A percentile compares a stretch with the other conserved stretches of the same genome.
Evolutionary conservation across 2,113 vertebrate genomes (phyloP).

Genomic region (Meriones unguiculatus): DNA sequence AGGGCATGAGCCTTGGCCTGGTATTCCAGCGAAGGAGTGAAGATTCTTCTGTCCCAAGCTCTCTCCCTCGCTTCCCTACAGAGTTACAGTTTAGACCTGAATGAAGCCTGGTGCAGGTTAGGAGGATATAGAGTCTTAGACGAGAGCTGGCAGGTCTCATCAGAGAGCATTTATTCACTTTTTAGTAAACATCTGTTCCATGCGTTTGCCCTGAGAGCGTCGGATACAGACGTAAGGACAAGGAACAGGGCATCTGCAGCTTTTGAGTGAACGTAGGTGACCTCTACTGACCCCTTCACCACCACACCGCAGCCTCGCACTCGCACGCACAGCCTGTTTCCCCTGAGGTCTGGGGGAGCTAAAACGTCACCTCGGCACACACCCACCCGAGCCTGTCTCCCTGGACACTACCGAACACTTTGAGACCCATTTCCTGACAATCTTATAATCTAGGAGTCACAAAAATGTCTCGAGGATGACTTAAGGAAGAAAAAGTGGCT

Average conservation of each 20-base stretch:
- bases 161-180: not conserved
- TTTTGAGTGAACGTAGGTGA: not conserved
- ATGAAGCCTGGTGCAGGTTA: conserved; percentile 18
- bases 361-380: not conserved
- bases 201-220: not conserved
- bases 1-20: not conserved
- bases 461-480: not conserved
- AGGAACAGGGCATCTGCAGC: not conserved
- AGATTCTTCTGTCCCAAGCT: not conserved
- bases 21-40: not conserved
- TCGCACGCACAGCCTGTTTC: not conserved
- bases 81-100: not conserved
- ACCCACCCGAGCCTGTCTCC: not conserved
- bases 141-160: conserved; percentile 10
- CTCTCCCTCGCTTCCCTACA: not conserved
- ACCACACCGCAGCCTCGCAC: not conserved
- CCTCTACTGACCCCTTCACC: not conserved
- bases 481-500: conserved; percentile 3
- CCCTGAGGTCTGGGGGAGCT: not conserved
- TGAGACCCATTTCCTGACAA: conserved; percentile 21
- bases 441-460: conserved; percentile 11
- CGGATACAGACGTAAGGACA: conserved; percentile 27
- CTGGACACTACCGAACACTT: conserved; percentile 20
- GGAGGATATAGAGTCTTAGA: not conserved
- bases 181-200: conserved; percentile 18